phyloP scores from a whole-genome alignment of 2,113 vertebrate species.

The Leptobrachium ailaonicum region DNA sequence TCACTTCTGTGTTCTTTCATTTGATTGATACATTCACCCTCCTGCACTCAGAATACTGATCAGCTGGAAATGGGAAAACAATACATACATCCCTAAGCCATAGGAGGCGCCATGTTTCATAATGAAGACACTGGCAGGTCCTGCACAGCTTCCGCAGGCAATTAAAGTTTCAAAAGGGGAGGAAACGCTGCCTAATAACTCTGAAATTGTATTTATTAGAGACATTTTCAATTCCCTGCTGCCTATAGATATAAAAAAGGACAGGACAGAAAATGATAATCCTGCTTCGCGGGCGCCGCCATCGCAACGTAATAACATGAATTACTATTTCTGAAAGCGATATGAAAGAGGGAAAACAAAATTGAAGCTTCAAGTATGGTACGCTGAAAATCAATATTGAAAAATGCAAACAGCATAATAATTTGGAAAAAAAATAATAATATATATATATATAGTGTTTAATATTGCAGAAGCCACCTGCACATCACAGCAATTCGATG shows the following conservation, averaged over 20 bases:
- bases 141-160: background rate
- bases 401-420: background rate
- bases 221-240: background rate
- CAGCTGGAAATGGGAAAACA: background rate
- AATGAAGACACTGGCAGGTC: background rate
- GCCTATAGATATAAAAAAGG: background rate
- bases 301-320: background rate
- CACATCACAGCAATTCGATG: no score
- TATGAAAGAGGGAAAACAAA: background rate
- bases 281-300: background rate
- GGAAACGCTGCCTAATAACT: background rate
- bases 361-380: background rate
- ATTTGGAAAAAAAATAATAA: no score
- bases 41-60: conserved; percentile 3
- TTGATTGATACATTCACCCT: conserved; percentile 17
- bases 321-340: background rate
- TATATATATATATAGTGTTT: no score
- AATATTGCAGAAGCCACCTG: no score
- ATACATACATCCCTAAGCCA: background rate
- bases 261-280: background rate
- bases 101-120: background rate
- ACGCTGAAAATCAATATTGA: background rate
- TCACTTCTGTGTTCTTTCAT: background rate
- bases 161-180: conserved; percentile 10
- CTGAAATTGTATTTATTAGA: background rate